Conservation (phyloP, 2,797 vertebrate species). For the Rhinella marina region DNA sequence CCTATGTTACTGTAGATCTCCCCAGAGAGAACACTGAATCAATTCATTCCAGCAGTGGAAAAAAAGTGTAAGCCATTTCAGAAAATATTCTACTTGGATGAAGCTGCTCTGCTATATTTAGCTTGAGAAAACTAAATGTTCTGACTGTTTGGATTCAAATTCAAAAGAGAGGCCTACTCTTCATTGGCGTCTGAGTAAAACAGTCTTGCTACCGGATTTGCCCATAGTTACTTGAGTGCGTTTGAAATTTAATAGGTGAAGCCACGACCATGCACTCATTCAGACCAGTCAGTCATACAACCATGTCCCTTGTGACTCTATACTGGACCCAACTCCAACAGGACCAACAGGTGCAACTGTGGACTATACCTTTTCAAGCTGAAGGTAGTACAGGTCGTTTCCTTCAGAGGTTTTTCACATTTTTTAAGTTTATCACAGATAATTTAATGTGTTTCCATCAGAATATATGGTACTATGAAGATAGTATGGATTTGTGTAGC, state of each 20-base stretch:
- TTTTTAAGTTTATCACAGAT: background rate
- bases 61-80: constrained; percentile 29
- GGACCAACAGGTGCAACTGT: background rate
- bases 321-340: background rate
- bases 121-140: background rate
- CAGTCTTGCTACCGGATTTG: background rate
- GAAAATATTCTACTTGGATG: constrained; percentile 27
- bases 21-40: constrained; percentile 47
- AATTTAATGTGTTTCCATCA: background rate
- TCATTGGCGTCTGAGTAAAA: background rate
- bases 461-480: background rate
- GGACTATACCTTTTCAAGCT: background rate
- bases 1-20: constrained; percentile 56
- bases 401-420: background rate
- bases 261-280: no score
- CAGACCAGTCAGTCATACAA: no score
- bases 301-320: background rate
- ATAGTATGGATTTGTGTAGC: background rate
- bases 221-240: background rate
- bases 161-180: background rate
- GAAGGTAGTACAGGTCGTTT: background rate
- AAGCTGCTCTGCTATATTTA: constrained; percentile 29
- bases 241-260: background rate
- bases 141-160: constrained; percentile 1
- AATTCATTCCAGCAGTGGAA: constrained; percentile 46